Percentiles rank a stretch among this genome's conserved stretches.
Evolutionary conservation across 2,797 vertebrate species (phyloP).

Genomic region (Lutjanus campechanus): DNA sequence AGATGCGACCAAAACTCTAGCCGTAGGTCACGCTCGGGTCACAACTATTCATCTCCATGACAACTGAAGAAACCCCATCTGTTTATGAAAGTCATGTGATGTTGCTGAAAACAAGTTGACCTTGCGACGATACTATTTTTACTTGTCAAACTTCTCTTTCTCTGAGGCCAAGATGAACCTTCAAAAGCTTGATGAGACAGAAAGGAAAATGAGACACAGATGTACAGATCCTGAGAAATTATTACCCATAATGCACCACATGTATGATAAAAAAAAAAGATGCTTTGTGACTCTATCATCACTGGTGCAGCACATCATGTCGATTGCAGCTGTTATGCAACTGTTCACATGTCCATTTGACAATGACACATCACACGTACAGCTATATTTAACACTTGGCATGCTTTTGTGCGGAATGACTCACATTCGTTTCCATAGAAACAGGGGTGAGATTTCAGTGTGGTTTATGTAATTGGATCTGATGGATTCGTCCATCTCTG

Average conservation of each 20-base stretch:
- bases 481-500: constrained; percentile 60
- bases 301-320: constrained; percentile 25
- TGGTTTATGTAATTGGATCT: constrained; percentile 67
- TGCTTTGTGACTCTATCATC: background rate
- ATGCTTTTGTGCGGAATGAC: constrained; percentile 61
- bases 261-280: constrained; percentile 18
- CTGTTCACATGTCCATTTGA: constrained; percentile 61
- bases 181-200: background rate
- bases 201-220: background rate
- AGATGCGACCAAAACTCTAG: background rate
- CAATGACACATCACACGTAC: constrained; percentile 69
- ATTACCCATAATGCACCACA: constrained; percentile 15
- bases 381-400: constrained; percentile 74
- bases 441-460: constrained; percentile 66
- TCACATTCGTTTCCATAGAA: constrained; percentile 80
- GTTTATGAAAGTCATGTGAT: background rate
- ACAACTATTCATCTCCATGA: background rate
- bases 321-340: constrained; percentile 68
- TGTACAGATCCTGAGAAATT: background rate
- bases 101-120: background rate
- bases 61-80: background rate
- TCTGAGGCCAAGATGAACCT: background rate
- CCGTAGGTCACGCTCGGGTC: background rate
- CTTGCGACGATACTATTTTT: background rate
- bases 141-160: background rate